A percentile compares a stretch with the other conserved stretches of the same genome.
Conservation (phyloP, 1,140 invertebrate species). For the Drosophila sp. region DNA sequence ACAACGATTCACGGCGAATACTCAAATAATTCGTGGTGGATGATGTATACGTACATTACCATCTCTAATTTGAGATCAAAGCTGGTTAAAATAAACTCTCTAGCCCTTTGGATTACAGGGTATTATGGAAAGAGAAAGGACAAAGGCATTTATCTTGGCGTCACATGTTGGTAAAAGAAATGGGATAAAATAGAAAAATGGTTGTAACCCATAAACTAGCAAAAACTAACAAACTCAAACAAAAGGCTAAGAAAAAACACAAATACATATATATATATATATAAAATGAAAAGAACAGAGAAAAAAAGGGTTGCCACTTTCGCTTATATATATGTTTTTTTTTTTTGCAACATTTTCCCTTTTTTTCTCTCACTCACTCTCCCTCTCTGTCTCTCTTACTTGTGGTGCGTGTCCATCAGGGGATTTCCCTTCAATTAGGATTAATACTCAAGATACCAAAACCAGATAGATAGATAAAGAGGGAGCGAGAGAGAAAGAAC, state of each 20-base stretch:
- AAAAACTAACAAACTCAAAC: slow-evolving; percentile 42
- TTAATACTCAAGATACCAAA: slow-evolving; percentile 78
- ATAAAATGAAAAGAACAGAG: slow-evolving; percentile 15
- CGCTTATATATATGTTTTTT: neutral
- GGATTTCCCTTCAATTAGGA: slow-evolving; percentile 81
- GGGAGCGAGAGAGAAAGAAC: slow-evolving; percentile 32
- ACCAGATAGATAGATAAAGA: slow-evolving; percentile 31
- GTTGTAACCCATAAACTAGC: slow-evolving; percentile 8
- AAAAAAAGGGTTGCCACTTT: slow-evolving; percentile 64
- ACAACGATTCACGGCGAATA: too few species aligned
- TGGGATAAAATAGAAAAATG: slow-evolving; percentile 49
- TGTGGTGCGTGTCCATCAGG: slow-evolving; percentile 68
- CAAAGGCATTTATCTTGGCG: slow-evolving; percentile 26
- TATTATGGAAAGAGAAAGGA: slow-evolving; percentile 24
- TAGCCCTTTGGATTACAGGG: neutral
- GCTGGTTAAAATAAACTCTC: neutral
- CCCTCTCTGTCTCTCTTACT: neutral
- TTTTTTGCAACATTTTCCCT: slow-evolving; percentile 10
- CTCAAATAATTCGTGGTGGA: too few species aligned
- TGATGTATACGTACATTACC: too few species aligned
- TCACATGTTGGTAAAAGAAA: slow-evolving; percentile 36
- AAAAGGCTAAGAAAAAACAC: slow-evolving; percentile 35
- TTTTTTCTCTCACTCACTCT: neutral
- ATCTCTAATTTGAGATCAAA: too few species aligned
- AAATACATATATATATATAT: slow-evolving; percentile 10